Evolutionary conservation across 2,888 invertebrate species (phyloP), one percentile per base, ranked within the genome.

Genomic region (Dorcus hopei): DNA sequence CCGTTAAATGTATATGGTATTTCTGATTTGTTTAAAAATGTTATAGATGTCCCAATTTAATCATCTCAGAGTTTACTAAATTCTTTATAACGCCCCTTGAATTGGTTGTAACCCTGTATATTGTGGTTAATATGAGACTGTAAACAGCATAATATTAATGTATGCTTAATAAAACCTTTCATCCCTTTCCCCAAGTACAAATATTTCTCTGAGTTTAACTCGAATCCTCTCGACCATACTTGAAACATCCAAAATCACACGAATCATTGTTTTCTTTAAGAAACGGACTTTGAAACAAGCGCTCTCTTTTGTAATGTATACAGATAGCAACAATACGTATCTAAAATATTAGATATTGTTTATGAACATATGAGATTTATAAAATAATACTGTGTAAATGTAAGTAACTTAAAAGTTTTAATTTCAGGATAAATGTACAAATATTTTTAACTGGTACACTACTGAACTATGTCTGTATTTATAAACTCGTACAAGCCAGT

Each of bases 381-480:
- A 63, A 61, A 63, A 59, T 57, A 54, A 71, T 68, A 71, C 67
- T 66, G 71, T 73, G 72, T 75, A 74, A 74, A 72, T 75, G 74
- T 75, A 76, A 73, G 72, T 75, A 71, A 64, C 70, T 70, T 68
- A 70, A 74, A 72, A 74, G 73, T 75, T 74, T 74, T 76, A 74
- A 75, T 74, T 74, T 76, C 74, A 74, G 74, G 72, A 75, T 76
- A 71, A 73, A 77, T 77, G 77, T 77, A 77, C 77, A 77, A 77
- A 77, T 75, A 77, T 76, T 75, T 75, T 75, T 75, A 76, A 77
- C 76, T 77, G 77, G 76, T 59, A 50, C 68, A 72, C 70, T 73
- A 72, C 70, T 69, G 65, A 72, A 75, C 69, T 72, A 73, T 74
- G 73, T 76, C 74, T 77, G 76, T 77, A 76, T 76, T 75, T 76